phyloP scores from a whole-genome alignment of 2,888 invertebrate species.

The Bhutanitis thaidina region DNA sequence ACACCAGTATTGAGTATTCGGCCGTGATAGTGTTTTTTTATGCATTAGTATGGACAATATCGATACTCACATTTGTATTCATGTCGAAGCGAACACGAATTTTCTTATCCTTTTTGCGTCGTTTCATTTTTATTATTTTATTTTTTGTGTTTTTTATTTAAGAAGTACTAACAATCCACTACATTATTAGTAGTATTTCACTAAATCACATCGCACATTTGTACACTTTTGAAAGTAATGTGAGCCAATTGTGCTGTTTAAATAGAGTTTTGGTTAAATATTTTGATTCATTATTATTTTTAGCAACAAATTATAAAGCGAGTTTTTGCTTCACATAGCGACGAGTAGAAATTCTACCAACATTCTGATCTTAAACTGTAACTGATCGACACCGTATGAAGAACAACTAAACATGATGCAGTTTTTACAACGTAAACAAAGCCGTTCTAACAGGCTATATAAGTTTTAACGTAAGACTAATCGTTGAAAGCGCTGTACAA shows the following conservation, averaged over 20 bases:
- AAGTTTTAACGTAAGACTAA: not conserved
- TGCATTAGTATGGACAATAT: too few species aligned
- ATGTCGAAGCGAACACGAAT: slow-evolving; percentile 60
- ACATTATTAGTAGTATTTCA: too few species aligned
- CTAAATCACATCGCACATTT: not conserved
- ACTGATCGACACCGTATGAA: not conserved
- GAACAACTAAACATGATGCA: slow-evolving; percentile 1
- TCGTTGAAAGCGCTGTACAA: not conserved
- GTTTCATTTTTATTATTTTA: slow-evolving; percentile 47
- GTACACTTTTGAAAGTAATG: not conserved
- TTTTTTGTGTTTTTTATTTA: too few species aligned
- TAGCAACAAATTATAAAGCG: not conserved
- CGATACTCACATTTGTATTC: slow-evolving; percentile 48
- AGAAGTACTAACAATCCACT: too few species aligned
- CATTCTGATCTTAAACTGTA: not conserved
- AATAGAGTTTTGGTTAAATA: not conserved
- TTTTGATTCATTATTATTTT: not conserved
- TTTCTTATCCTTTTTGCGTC: slow-evolving; percentile 53
- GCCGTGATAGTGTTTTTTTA: too few species aligned
- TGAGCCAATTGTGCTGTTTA: not conserved
- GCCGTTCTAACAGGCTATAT: not conserved
- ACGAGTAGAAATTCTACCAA: too few species aligned
- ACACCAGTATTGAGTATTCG: too few species aligned
- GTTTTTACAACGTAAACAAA: slow-evolving; percentile 8
- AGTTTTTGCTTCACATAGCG: too few species aligned